Evolutionary conservation across 1,140 invertebrate genomes (phyloP).

Genomic region (Tachypleus tridentatus): DNA sequence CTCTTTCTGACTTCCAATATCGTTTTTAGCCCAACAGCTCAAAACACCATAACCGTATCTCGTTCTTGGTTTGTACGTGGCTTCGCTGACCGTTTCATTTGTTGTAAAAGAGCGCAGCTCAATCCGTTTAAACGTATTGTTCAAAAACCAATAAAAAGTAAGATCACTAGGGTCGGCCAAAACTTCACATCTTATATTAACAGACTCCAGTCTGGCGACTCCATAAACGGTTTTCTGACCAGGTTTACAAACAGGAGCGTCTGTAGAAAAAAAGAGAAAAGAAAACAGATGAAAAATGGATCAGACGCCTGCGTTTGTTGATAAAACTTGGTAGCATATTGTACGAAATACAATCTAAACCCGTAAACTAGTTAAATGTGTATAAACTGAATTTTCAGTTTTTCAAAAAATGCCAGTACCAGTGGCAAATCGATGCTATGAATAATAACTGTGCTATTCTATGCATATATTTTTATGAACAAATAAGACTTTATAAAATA

Average conservation of each 20-base stretch:
- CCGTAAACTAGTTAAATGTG: no score
- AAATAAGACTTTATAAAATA: no score
- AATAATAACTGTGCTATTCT: no score
- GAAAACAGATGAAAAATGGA: no score
- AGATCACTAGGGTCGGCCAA: conserved; percentile 24
- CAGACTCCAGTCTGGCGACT: conserved; percentile 75
- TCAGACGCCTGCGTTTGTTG: no score
- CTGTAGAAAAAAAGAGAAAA: conserved; percentile 38
- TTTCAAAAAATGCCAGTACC: no score
- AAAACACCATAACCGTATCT: conserved; percentile 79
- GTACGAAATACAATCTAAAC: no score
- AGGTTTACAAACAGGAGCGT: conserved; percentile 65
- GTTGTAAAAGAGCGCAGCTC: conserved; percentile 10
- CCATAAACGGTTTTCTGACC: conserved; percentile 62
- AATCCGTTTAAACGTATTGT: conserved; percentile 52
- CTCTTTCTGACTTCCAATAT: conserved; percentile 50
- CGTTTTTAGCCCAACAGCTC: conserved; percentile 32
- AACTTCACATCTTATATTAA: conserved; percentile 63
- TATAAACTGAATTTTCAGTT: no score
- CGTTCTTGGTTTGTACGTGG: conserved; percentile 44
- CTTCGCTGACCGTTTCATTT: conserved; percentile 11
- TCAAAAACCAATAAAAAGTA: conserved; percentile 32
- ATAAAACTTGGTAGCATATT: no score
- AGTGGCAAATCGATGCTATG: no score
- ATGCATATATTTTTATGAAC: no score